phyloP scores from a whole-genome alignment of 2,888 invertebrate species.

The Ichneumoninae sp. region DNA sequence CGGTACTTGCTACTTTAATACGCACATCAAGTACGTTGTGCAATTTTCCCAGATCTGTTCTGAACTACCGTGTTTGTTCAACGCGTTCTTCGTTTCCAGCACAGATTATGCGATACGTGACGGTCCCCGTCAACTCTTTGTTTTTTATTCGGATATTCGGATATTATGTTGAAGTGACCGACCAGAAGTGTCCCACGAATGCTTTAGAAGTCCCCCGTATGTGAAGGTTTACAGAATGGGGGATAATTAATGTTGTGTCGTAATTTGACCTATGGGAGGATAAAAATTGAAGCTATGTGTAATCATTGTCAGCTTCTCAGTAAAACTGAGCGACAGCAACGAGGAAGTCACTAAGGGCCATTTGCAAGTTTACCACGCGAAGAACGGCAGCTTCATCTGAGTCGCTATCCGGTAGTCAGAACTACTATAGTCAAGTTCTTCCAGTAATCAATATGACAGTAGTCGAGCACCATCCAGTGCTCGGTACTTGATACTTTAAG shows the following conservation, averaged over 20 bases:
- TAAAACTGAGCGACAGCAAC: constrained; percentile 91
- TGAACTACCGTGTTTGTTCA: constrained; percentile 62
- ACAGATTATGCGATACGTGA: not conserved
- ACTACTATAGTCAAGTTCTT: no score
- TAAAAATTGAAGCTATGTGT: not conserved
- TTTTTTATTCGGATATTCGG: not conserved
- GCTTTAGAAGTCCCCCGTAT: not conserved
- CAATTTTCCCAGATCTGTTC: no score
- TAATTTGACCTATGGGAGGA: not conserved
- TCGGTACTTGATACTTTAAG: no score
- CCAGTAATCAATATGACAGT: no score
- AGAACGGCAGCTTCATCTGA: constrained; percentile 89
- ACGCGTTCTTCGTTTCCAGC: constrained; percentile 66
- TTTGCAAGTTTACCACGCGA: constrained; percentile 92
- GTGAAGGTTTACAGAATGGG: not conserved
- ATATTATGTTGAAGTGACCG: no score
- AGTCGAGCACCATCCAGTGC: no score
- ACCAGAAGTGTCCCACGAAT: not conserved
- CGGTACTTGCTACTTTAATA: no score
- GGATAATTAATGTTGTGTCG: not conserved
- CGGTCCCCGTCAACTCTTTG: not conserved
- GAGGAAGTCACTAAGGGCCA: constrained; percentile 92
- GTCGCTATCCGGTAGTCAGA: no score
- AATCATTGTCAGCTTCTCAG: constrained; percentile 83
- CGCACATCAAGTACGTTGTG: no score